Evolutionary conservation across 2,888 invertebrate species (phyloP).

Genomic region (Microplitis deprimator): DNA sequence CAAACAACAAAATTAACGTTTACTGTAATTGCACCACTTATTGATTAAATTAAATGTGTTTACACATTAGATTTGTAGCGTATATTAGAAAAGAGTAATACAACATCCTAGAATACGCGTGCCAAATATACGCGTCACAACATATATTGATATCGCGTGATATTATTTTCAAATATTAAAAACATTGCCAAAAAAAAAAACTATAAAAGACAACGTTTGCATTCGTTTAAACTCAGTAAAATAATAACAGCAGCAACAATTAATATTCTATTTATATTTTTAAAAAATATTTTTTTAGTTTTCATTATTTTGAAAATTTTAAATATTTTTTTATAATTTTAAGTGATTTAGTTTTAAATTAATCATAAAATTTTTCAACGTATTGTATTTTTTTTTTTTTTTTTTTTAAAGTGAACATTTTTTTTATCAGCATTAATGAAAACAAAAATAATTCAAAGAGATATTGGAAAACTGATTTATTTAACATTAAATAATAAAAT

Average conservation of each 20-base stretch:
- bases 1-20: not conserved
- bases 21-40: not conserved
- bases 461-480: slow-evolving; percentile 27
- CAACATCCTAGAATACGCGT: not conserved
- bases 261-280: too few relatives aligned
- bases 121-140: slow-evolving; percentile 13
- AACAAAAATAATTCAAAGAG: slow-evolving; percentile 10
- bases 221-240: slow-evolving; percentile 51
- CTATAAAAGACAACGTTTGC: slow-evolving; percentile 53
- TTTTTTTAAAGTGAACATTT: not conserved
- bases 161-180: slow-evolving; percentile 54
- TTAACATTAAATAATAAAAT: slow-evolving; percentile 50
- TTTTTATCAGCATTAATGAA: slow-evolving; percentile 15
- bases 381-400: not conserved
- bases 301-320: not conserved
- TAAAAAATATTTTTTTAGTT: not conserved
- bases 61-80: not conserved
- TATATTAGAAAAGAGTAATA: not conserved
- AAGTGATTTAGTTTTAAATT: not conserved
- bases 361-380: not conserved
- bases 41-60: not conserved
- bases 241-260: slow-evolving; percentile 41
- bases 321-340: not conserved
- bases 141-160: slow-evolving; percentile 50
- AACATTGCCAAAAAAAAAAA: slow-evolving; percentile 36